Base-by-base conservation (phyloP, 2,888 invertebrate species). In the Apomyelois bistriatella region DNA sequence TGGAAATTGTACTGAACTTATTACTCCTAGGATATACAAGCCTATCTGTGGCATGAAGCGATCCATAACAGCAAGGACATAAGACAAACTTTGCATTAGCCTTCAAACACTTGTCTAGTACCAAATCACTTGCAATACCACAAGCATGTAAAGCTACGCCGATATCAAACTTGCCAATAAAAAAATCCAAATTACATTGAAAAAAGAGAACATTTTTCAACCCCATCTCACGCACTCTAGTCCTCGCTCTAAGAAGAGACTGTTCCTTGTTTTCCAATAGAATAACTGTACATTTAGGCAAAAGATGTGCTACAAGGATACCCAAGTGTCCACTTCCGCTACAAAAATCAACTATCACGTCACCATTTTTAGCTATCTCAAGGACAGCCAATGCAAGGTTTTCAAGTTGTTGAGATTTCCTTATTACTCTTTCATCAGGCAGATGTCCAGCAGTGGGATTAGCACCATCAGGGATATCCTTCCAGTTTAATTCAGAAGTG, bases 31-130 rank as follows among this genome's bases (percentile, higher is more conserved):
- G 98, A 82, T 98, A 98, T 0, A 88, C 86, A 46, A 98, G 87
- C 62, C 94, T 93, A 63, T 96, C 94, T 66, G 96, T 97, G 58
- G 94, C 92, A 79, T 95, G 95, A 10, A 98, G 92, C 1, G 95
- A 94, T 1, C 98, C 98, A 83, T 98, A 98, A 76, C 98, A 98
- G 77, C 99, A 99, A 0, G 98, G 98, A 70, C 97, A 97, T 51
- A 96, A 92, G 0, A 98, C 95, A 88, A 98, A 98, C 59, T 94
- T 92, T 0, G 98, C 98, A 53, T 91, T 91, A 10, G 92, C 93
- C 46, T 92, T 85, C 10, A 96, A 91, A 76, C 98, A 98, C 72
- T 95, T 95, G 65, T 95, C 93, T 48, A 98, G 90, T 0, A 98
- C 98, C 57, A 98, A 92, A 83, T 99, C 99, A 1, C 97, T 98